Evolutionary conservation across 92 coral and sea anemone genomes (phyloP).

Genomic region (Actinernus sp.): DNA sequence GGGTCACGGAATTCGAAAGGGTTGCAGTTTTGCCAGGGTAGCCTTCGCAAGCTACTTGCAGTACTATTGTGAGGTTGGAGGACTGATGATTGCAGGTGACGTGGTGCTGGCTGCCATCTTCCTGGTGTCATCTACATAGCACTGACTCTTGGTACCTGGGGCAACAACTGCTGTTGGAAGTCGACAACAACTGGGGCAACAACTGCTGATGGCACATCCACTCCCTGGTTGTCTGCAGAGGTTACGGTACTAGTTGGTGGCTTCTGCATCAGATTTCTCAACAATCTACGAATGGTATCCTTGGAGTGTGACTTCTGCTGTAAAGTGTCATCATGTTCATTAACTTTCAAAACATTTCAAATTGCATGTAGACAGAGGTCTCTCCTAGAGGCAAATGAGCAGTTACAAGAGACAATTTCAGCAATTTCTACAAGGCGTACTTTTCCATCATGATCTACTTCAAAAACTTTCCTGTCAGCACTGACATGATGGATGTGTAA

Average conservation of each 20-base stretch:
- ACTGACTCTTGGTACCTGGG: not conserved
- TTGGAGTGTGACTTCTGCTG: constrained; percentile 55
- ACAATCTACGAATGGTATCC: constrained; percentile 3
- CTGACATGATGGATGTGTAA: constrained; percentile 60
- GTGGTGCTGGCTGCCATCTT: not conserved
- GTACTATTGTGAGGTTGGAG: not conserved
- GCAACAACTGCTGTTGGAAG: not conserved
- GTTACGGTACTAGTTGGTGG: not conserved
- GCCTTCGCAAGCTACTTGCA: not conserved
- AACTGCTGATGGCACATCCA: not conserved
- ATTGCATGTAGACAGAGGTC: constrained; percentile 55
- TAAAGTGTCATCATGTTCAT: constrained; percentile 32
- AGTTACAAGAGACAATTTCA: constrained; percentile 63
- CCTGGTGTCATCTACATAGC: not conserved
- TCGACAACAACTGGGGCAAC: too few relatives aligned
- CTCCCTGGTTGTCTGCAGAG: not conserved
- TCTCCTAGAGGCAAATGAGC: constrained; percentile 36
- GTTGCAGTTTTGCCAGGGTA: constrained; percentile 14
- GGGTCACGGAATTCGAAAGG: constrained; percentile 17
- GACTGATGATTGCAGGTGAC: not conserved
- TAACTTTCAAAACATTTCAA: constrained; percentile 49
- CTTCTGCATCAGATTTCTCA: not conserved
- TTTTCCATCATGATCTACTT: constrained; percentile 55
- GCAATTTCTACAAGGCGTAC: constrained; percentile 59
- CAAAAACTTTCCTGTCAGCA: constrained; percentile 47